These are phyloP conservation scores for Poicephalus gulielmi DNA, from an alignment of 2,113 vertebrate species.

Conservation along the genomic window DNA sequence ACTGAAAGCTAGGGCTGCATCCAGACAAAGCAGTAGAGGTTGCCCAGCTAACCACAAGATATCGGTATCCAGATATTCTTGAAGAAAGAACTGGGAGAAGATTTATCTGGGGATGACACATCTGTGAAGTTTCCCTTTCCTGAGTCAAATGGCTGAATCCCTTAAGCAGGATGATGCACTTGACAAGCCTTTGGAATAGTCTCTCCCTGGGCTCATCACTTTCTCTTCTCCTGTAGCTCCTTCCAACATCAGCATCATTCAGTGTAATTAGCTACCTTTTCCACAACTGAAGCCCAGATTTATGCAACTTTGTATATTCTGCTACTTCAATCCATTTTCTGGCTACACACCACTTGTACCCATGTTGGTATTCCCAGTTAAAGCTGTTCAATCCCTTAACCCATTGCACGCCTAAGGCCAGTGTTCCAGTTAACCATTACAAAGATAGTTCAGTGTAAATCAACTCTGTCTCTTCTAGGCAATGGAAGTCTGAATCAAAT, in stretches of 20 bases:
- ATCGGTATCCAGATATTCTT: background rate
- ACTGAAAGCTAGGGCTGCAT: background rate
- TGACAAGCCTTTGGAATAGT: background rate
- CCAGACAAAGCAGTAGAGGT: background rate
- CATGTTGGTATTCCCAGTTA: background rate
- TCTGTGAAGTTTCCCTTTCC: background rate
- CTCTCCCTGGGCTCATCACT: background rate
- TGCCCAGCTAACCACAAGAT: background rate
- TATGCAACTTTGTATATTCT: background rate
- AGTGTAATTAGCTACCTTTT: background rate
- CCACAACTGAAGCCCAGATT: background rate
- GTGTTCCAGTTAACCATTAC: background rate
- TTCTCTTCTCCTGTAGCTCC: background rate
- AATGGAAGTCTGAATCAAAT: background rate
- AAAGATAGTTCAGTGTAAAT: background rate
- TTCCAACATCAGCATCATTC: background rate
- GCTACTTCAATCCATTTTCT: background rate
- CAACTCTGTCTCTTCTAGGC: background rate
- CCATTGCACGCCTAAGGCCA: accelerated
- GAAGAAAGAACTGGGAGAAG: background rate
- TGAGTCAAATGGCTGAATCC: background rate
- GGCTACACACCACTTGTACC: background rate
- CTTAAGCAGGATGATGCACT: background rate
- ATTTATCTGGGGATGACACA: background rate
- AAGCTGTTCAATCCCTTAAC: background rate